Conservation (phyloP, 2,888 invertebrate genomes). For the Mesoligia furuncula region DNA sequence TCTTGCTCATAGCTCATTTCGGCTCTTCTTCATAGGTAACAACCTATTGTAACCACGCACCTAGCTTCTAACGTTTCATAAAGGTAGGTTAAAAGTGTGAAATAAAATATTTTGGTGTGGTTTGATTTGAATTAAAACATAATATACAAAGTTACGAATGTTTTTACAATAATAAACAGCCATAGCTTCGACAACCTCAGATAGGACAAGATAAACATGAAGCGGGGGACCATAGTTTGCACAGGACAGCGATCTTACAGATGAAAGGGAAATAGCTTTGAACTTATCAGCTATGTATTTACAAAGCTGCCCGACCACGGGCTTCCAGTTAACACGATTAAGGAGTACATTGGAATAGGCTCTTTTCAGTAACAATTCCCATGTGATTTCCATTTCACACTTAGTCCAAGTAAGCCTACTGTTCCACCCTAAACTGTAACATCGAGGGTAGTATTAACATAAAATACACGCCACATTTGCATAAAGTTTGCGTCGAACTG, state of each 20-base stretch:
- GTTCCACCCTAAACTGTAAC: slow-evolving; percentile 4
- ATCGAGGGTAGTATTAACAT: slow-evolving; percentile 51
- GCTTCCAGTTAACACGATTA: not conserved
- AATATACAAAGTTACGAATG: not conserved
- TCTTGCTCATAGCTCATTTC: not conserved
- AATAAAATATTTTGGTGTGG: not conserved
- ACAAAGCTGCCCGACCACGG: not conserved
- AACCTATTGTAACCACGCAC: not conserved
- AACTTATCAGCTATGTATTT: not conserved
- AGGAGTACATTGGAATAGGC: not conserved
- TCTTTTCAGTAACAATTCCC: not conserved
- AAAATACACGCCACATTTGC: slow-evolving; percentile 59
- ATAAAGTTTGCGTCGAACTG: slow-evolving; percentile 57
- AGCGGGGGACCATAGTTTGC: not conserved
- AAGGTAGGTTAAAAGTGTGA: not conserved
- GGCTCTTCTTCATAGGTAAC: not conserved
- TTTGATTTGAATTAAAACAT: not conserved
- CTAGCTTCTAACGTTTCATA: not conserved
- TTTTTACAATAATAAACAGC: not conserved
- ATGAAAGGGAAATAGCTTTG: not conserved
- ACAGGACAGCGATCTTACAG: not conserved
- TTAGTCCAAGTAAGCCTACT: slow-evolving; percentile 36
- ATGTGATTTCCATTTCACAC: not conserved
- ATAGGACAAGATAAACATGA: not conserved
- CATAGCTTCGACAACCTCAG: not conserved